These are phyloP conservation scores for Percopsis omiscomaycus DNA, from an alignment of 2,797 vertebrate species.

Conservation along the genomic window DNA sequence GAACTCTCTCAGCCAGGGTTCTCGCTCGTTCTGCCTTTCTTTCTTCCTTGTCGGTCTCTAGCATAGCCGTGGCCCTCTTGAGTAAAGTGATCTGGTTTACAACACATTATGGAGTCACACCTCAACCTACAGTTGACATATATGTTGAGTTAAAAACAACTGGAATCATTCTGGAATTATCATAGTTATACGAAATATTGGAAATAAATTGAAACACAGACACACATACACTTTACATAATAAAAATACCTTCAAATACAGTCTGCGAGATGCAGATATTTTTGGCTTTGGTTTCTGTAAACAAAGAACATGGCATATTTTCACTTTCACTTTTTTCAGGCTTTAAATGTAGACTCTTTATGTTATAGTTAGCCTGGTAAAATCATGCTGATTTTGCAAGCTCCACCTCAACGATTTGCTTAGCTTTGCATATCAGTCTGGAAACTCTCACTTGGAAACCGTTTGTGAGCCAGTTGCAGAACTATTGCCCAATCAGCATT, in stretches of 20 bases:
- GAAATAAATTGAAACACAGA: background rate
- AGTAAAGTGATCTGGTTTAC: slow-evolving; percentile 75
- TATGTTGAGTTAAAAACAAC: background rate
- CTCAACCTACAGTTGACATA: slow-evolving; percentile 1
- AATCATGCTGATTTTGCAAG: no score
- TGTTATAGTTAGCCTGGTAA: no score
- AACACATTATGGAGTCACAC: slow-evolving; percentile 5
- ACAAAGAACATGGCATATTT: slow-evolving; percentile 16
- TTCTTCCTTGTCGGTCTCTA: slow-evolving; percentile 68
- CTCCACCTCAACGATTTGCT: no score
- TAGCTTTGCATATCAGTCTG: no score
- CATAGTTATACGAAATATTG: background rate
- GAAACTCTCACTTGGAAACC: no score
- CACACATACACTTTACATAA: background rate
- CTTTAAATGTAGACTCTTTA: no score
- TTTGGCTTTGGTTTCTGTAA: slow-evolving; percentile 77
- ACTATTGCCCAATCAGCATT: no score
- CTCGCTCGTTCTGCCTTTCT: slow-evolving; percentile 63
- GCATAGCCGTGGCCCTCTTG: slow-evolving; percentile 71
- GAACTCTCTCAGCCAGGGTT: slow-evolving; percentile 68
- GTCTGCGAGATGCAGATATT: slow-evolving; percentile 77
- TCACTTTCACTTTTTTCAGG: slow-evolving; percentile 16
- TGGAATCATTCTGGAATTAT: background rate
- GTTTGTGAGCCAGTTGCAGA: no score
- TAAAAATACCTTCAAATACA: slow-evolving; percentile 74